Evolutionary conservation across 2,113 vertebrate genomes (phyloP), one percentile per base, ranked within the genome.

Genomic region (Bucco capensis): DNA sequence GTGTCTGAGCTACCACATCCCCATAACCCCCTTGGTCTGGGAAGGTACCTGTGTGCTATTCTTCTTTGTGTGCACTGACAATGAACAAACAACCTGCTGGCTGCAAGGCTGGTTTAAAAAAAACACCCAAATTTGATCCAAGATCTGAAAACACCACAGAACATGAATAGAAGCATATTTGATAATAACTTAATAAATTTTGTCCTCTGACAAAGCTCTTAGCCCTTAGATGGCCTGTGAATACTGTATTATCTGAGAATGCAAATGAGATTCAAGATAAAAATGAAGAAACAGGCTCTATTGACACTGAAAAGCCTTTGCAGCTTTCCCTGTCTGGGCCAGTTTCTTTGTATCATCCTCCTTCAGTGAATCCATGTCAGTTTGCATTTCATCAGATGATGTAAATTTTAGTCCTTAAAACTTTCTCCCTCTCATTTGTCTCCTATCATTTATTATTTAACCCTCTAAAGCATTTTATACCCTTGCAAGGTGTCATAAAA

Each of bases 371-470:
- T 81, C 79, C 33, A 16, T 64, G 93, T 95, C 40, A 0, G 83
- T 91, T 88, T 83, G 12, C 80, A 83, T 95, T 95, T 94, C 83
- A 78, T 95, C 90, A 95, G 57, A 83, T 0, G 0, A 50, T 72
- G 75, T 1, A 69, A 40, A 81, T 84, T 69, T 69, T 78, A 64
- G 38, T 91, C 69, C n/a, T 89, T 72, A 88, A 23, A 44, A 35
- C 31, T 8, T 64, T 77, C 53, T 88, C n/a, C 35, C 42, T 90
- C 76, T 91, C 51, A 42, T 58, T 95, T 94, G 64, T 81, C 25
- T 95, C n/a, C 57, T 49, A 2, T 69, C 86, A 91, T 95, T 86
- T 94, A 92, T 96, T 95, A 96, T 94, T 95, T 95, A 95, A 86
- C 65, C 44, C 65, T 83, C 72, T 83, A 56, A 93, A 95, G 44